phyloP scores from a whole-genome alignment of 2,888 invertebrate species.

The Pristionchus mayeri region DNA sequence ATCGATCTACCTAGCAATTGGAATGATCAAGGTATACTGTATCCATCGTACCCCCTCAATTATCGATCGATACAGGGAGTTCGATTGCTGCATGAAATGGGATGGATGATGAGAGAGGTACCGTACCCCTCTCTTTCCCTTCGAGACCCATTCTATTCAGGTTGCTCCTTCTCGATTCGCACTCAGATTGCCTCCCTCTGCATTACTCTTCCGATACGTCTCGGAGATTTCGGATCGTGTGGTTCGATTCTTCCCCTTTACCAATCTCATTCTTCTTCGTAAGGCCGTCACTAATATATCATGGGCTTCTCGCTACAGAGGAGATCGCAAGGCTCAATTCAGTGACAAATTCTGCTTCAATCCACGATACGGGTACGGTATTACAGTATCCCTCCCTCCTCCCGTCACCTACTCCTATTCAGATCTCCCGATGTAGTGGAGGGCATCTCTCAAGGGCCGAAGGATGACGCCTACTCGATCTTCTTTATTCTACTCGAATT shows the following conservation, averaged over 20 bases:
- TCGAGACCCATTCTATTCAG: not conserved
- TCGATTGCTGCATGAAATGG: conserved; percentile 37
- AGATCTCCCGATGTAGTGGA: conserved; percentile 35
- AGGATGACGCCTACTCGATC: conserved; percentile 30
- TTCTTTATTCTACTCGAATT: conserved; percentile 40
- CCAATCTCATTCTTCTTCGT: not conserved
- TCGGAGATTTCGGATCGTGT: conserved; percentile 38
- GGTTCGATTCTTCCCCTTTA: not conserved
- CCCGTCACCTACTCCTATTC: no score
- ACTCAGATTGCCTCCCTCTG: not conserved
- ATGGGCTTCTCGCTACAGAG: conserved; percentile 12
- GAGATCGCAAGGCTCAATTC: not conserved
- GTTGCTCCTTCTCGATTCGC: conserved; percentile 10
- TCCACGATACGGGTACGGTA: conserved; percentile 17
- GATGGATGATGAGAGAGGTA: conserved; percentile 44
- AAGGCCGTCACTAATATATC: conserved; percentile 16
- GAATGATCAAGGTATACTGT: conserved; percentile 29
- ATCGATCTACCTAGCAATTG: conserved; percentile 14
- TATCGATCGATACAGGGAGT: not conserved
- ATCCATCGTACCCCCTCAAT: not conserved
- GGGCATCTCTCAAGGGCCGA: not conserved
- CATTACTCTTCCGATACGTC: not conserved
- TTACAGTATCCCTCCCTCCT: no score
- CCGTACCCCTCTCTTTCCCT: not conserved
- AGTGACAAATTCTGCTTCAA: not conserved